Percentiles rank a stretch among this genome's conserved stretches.
These are phyloP conservation scores for Scotopteryx bipunctaria DNA, from an alignment of 2,888 invertebrate species.

Conservation along the genomic window DNA sequence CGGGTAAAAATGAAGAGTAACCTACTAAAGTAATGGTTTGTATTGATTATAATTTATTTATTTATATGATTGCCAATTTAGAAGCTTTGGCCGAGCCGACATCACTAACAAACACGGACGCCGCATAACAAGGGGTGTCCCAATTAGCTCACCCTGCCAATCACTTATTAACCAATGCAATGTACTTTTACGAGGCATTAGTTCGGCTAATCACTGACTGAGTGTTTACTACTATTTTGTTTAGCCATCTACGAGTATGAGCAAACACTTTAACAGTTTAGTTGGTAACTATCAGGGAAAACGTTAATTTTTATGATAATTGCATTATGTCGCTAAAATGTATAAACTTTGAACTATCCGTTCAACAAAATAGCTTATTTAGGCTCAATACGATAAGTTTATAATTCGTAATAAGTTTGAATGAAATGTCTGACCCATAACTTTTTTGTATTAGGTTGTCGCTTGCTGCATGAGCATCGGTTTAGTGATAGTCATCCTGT, in stretches of 20 bases:
- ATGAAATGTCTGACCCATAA: too few species aligned
- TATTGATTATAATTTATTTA: too few species aligned
- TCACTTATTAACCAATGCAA: conserved; percentile 58
- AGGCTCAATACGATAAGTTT: not conserved
- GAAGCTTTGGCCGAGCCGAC: not conserved
- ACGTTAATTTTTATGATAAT: not conserved
- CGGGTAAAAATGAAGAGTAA: too few species aligned
- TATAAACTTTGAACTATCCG: not conserved
- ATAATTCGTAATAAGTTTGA: too few species aligned
- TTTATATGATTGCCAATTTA: not conserved
- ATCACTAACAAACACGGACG: conserved; percentile 23
- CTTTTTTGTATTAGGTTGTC: too few species aligned
- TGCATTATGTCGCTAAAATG: not conserved
- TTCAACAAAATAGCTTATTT: not conserved
- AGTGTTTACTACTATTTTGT: conserved; percentile 29
- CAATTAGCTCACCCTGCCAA: conserved; percentile 53
- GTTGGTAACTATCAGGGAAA: not conserved
- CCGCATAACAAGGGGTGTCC: conserved; percentile 44
- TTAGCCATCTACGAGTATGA: not conserved
- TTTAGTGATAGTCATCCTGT: too few species aligned
- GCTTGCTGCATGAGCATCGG: too few species aligned
- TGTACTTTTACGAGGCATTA: conserved; percentile 56
- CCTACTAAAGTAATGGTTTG: too few species aligned
- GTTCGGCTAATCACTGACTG: conserved; percentile 53
- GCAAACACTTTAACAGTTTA: not conserved